Percentiles rank a stretch among this genome's conserved stretches.
Conservation (phyloP, 2,888 invertebrate genomes). For the Volucella bombylans region DNA sequence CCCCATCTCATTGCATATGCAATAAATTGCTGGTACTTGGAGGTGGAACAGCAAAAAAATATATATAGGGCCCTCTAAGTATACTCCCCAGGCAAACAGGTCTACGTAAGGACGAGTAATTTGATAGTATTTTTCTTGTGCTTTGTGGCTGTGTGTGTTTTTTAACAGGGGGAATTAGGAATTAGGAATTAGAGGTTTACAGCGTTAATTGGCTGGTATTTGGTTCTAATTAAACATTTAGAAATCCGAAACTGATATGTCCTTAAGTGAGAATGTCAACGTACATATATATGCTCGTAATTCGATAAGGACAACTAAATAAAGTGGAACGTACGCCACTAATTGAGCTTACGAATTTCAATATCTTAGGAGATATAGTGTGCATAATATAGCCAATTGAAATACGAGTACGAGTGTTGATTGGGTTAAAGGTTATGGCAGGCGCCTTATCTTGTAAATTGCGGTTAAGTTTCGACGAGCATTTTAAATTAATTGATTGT, state of each 20-base stretch:
- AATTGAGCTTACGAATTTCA: no score
- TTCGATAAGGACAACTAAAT: not conserved
- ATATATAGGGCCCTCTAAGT: not conserved
- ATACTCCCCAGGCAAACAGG: constrained; percentile 34
- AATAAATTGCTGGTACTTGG: not conserved
- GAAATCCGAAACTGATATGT: constrained; percentile 14
- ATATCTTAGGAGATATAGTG: no score
- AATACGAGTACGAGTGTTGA: no score
- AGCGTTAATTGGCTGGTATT: constrained; percentile 44
- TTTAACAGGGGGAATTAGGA: constrained; percentile 6
- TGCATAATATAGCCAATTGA: no score
- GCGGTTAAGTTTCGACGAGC: no score
- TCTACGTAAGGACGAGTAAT: constrained; percentile 45
- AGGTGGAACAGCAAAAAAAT: not conserved
- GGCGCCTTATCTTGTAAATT: no score
- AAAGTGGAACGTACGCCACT: no score
- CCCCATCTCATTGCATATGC: not conserved
- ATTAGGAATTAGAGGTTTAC: constrained; percentile 2
- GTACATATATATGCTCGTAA: not conserved
- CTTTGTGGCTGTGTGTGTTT: constrained; percentile 5
- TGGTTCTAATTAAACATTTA: constrained; percentile 48
- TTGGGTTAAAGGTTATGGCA: no score
- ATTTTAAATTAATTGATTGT: no score
- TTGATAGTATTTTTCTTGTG: constrained; percentile 16
- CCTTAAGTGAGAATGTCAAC: not conserved